Evolutionary conservation across 2,797 vertebrate genomes (phyloP).

Genomic region (Dicrostonyx torquatus): DNA sequence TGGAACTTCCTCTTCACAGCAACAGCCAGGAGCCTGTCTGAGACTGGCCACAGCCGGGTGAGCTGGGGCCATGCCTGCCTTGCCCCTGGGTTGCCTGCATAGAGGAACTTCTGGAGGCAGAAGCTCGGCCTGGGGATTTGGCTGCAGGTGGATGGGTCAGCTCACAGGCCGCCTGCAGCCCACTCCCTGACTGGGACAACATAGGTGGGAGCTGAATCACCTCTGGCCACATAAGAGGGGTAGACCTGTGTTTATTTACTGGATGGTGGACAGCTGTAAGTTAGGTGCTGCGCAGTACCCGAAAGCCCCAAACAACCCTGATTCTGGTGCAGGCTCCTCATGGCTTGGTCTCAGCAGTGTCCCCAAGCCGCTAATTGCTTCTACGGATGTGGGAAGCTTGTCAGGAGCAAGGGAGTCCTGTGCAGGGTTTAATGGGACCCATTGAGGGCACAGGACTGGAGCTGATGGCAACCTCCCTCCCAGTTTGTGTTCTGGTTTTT

Average conservation of each 20-base stretch:
- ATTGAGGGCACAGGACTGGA: neutral
- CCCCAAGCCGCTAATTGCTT: neutral
- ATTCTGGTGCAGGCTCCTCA: neutral
- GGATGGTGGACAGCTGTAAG: neutral
- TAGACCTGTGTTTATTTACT: neutral
- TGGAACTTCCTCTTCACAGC: neutral
- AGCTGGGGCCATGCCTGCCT: neutral
- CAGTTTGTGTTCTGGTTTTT: neutral
- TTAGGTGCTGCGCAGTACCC: neutral
- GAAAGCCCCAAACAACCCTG: neutral
- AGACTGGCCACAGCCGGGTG: neutral
- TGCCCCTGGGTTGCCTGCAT: neutral
- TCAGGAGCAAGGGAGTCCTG: neutral
- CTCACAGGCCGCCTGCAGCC: neutral
- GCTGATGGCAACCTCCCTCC: neutral
- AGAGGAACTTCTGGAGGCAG: neutral
- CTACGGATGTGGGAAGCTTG: neutral
- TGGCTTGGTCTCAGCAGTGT: neutral
- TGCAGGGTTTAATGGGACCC: neutral
- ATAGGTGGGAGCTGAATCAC: neutral
- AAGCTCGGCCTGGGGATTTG: too few relatives aligned
- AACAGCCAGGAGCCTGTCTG: neutral
- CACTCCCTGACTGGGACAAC: neutral
- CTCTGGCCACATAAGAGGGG: neutral
- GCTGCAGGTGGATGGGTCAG: neutral